Evolutionary conservation across 2,113 vertebrate species (phyloP), one percentile per base, ranked within the genome.

Genomic region (Anhinga anhinga): DNA sequence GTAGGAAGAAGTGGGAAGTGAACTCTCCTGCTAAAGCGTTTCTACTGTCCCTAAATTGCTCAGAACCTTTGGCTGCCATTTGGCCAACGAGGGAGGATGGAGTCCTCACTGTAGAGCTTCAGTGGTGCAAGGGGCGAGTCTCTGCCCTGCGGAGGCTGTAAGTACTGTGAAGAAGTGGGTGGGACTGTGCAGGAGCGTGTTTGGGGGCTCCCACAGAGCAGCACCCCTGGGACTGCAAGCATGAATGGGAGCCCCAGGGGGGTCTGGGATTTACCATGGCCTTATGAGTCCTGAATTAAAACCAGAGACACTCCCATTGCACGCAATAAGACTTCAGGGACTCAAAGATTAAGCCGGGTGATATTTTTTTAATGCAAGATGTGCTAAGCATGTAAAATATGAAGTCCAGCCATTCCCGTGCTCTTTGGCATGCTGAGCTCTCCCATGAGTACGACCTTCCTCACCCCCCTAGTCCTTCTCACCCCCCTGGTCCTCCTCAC

Each of bases 71-170:
- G 63, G 22, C 12, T 69, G 13, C 15, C 1, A 0, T 63, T 67
- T 26, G 44, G 53, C 44, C 49, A 17, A 0, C 0, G 0, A 42
- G 14, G 29, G 13, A 71, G 38, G 56, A 5, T n/a, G 42, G 15
- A 65, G 7, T 7, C 19, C 7, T 90, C 34, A 2, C 50, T 56
- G 80, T 58, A 72, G 56, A 76, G n/a, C n/a, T 36, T 21, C 1
- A 1, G 38, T 38, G 56, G 27, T 45, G 42, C 10, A 7, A 25
- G 53, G 42, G 11, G 34, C 0, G 2, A 36, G 42, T 34, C 42
- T 77, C 63, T 93, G 67, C 72, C 63, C 58, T 9, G 1, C 0
- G 0, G 53, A 44, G 58, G 22, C 81, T 63, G 4, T 9, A 13
- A 29, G 61, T 18, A 50, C 18, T 2, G 4, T 11, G 38, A 63